These are phyloP conservation scores for Galeopsomyia nigrocyanea DNA, from an alignment of 2,888 invertebrate species.

Conservation along the genomic window DNA sequence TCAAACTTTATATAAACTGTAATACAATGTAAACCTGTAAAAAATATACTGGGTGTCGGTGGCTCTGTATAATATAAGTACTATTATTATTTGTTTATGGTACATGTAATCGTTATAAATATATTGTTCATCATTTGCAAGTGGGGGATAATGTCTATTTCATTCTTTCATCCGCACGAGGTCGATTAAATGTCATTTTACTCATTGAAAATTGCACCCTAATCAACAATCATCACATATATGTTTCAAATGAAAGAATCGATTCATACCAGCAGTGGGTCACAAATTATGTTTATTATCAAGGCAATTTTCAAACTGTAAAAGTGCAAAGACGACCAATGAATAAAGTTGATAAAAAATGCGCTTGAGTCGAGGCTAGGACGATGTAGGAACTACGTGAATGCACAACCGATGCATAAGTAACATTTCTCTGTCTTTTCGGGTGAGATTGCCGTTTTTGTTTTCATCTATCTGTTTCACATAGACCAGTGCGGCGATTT, in stretches of 20 bases:
- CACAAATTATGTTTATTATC: not conserved
- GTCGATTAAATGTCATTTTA: slow-evolving; percentile 22
- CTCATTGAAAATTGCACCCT: slow-evolving; percentile 31
- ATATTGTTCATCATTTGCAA: slow-evolving; percentile 66
- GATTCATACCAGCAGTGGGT: no score
- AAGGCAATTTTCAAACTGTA: slow-evolving; percentile 31
- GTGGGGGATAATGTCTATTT: slow-evolving; percentile 49
- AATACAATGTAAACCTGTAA: slow-evolving; percentile 70
- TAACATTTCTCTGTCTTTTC: slow-evolving; percentile 62
- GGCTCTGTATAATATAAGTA: slow-evolving; percentile 69
- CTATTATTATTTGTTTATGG: slow-evolving; percentile 66
- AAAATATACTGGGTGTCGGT: slow-evolving; percentile 69
- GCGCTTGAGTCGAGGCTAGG: slow-evolving; percentile 68
- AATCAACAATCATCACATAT: not conserved
- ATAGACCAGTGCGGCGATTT: slow-evolving; percentile 34
- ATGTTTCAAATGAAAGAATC: no score
- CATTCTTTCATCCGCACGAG: slow-evolving; percentile 50
- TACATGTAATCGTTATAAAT: slow-evolving; percentile 67
- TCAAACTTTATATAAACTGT: slow-evolving; percentile 69
- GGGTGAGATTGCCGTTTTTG: slow-evolving; percentile 50
- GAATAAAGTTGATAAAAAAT: slow-evolving; percentile 47
- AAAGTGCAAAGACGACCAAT: slow-evolving; percentile 25
- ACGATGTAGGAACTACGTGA: slow-evolving; percentile 69
- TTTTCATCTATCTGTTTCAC: slow-evolving; percentile 20
- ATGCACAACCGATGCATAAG: slow-evolving; percentile 69